Conservation (phyloP, 2,797 vertebrate genomes). For the Coregonus suidteri region DNA sequence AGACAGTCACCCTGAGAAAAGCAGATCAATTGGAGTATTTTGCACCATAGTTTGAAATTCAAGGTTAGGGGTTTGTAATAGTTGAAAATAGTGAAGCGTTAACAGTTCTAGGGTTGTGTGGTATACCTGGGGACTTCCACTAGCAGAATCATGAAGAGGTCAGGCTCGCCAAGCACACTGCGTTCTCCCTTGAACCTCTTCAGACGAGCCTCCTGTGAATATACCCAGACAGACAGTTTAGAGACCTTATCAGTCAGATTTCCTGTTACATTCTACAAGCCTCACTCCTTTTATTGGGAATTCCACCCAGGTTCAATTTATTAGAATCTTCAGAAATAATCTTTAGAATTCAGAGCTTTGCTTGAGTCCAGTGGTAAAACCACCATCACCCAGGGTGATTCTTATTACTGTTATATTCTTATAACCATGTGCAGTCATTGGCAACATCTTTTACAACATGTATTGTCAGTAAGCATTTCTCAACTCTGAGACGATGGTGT, state of each 20-base stretch:
- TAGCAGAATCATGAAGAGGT: conserved; percentile 79
- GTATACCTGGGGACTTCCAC: conserved; percentile 79
- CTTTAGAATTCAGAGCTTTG: background rate
- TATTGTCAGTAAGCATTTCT: conserved; percentile 48
- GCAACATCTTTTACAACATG: conserved; percentile 42
- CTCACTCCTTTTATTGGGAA: background rate
- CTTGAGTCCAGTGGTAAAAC: background rate
- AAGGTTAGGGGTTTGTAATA: background rate
- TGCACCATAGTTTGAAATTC: background rate
- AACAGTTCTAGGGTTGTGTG: background rate
- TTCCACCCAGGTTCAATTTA: background rate
- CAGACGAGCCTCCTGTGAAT: conserved; percentile 72
- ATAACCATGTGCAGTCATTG: conserved; percentile 29
- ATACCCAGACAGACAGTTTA: conserved; percentile 34
- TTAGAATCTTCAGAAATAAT: conserved; percentile 7
- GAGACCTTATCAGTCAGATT: conserved; percentile 17
- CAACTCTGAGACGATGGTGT: conserved; percentile 55
- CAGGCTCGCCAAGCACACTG: conserved; percentile 74
- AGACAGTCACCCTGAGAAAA: background rate
- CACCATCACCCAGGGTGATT: background rate
- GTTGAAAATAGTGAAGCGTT: background rate
- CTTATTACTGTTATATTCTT: background rate
- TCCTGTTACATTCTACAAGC: background rate
- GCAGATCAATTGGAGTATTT: background rate
- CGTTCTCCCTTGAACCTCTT: conserved; percentile 73